Percentiles rank a stretch among this genome's conserved stretches.
Conservation (phyloP, 2,113 vertebrate genomes). For the Parus major region DNA sequence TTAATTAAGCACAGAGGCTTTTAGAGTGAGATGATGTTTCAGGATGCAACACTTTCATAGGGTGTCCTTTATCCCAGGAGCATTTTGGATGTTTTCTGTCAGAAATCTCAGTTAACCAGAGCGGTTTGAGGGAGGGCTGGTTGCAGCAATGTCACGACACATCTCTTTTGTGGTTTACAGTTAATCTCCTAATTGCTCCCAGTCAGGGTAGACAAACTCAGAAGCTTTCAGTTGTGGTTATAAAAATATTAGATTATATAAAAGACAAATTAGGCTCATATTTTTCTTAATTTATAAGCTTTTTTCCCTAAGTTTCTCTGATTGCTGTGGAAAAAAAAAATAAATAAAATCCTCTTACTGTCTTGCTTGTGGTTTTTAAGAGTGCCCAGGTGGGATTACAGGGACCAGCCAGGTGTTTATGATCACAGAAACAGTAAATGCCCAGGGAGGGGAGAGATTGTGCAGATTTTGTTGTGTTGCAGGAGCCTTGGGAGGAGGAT, state of each 20-base stretch:
- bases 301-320: background rate
- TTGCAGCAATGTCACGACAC: background rate
- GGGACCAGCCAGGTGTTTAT: background rate
- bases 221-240: background rate
- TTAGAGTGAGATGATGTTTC: background rate
- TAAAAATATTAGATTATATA: background rate
- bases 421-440: background rate
- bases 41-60: background rate
- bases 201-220: background rate
- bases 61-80: background rate
- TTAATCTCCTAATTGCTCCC: background rate
- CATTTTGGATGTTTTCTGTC: background rate
- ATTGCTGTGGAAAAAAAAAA: accelerated
- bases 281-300: background rate
- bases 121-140: background rate
- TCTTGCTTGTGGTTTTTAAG: background rate
- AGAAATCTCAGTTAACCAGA: background rate
- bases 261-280: background rate
- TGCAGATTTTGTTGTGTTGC: accelerated
- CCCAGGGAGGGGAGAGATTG: accelerated
- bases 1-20: background rate
- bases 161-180: background rate
- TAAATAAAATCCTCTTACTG: background rate
- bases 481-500: accelerated
- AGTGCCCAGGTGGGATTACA: accelerated